phyloP scores from a whole-genome alignment of 2,113 vertebrate species.

The Balaeniceps rex region DNA sequence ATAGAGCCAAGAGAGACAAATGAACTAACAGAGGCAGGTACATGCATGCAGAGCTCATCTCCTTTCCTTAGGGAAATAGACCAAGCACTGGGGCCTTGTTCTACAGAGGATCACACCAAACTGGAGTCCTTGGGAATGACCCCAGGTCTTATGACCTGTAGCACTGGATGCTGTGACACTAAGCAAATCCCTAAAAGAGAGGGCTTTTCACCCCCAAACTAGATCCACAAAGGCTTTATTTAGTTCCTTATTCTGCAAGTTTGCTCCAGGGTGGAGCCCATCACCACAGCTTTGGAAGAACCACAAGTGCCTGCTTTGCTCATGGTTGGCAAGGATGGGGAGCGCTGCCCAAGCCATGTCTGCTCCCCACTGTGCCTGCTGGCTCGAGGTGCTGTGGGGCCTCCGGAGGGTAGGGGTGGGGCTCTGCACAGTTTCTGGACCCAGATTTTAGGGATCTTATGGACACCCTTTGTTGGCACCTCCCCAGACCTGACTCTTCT shows the following conservation, averaged over 20 bases:
- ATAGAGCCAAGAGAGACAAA: neutral
- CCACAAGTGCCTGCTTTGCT: neutral
- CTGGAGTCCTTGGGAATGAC: neutral
- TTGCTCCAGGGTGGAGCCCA: neutral
- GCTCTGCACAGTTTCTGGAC: neutral
- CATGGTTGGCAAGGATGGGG: neutral
- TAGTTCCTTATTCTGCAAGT: neutral
- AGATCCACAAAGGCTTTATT: neutral
- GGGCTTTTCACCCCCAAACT: neutral
- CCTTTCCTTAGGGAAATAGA: neutral
- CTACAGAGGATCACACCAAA: neutral
- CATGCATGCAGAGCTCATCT: accelerated
- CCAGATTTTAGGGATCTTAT: neutral
- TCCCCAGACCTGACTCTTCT: neutral
- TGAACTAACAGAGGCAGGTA: neutral
- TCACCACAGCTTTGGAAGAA: neutral
- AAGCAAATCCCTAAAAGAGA: neutral
- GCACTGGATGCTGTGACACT: neutral
- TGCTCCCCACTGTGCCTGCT: neutral
- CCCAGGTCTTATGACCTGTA: neutral
- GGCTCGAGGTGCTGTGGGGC: neutral
- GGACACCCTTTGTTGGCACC: neutral
- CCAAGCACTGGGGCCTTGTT: neutral
- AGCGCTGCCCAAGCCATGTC: neutral
- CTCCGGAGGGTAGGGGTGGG: neutral